A percentile compares a stretch with the other conserved stretches of the same genome.
Evolutionary conservation across 1,140 invertebrate species (phyloP).

Genomic region (Pseudomyrmex sp.): DNA sequence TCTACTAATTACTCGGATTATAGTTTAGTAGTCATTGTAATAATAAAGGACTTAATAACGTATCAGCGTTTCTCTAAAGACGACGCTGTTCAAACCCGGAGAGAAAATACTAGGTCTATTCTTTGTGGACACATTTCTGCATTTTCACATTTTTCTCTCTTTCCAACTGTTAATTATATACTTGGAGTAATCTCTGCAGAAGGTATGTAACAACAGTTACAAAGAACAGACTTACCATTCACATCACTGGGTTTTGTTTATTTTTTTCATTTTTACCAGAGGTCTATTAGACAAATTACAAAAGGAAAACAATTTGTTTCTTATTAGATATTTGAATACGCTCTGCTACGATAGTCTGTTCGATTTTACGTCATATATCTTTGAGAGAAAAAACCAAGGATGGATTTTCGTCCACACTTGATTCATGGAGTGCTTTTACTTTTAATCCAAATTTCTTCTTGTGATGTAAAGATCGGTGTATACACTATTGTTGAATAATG

Average conservation of each 20-base stretch:
- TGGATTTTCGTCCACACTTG: background rate
- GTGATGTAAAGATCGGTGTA: background rate
- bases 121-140: no score
- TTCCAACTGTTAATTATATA: no score
- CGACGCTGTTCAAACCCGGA: background rate
- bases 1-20: slow-evolving; percentile 63
- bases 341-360: background rate
- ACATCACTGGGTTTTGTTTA: no score
- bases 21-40: slow-evolving; percentile 59
- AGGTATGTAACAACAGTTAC: no score
- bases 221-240: no score
- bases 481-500: background rate
- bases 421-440: background rate
- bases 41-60: slow-evolving; percentile 48
- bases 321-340: slow-evolving; percentile 17
- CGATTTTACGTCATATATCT: background rate
- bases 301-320: no score
- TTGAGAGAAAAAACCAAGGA: background rate
- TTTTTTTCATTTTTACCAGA: no score
- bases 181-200: no score
- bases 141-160: no score
- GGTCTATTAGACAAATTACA: no score
- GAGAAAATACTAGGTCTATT: no score
- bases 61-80: background rate
- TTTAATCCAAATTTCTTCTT: background rate